Base-by-base conservation (phyloP, 2,888 invertebrate species). In the Patella pellucida region DNA sequence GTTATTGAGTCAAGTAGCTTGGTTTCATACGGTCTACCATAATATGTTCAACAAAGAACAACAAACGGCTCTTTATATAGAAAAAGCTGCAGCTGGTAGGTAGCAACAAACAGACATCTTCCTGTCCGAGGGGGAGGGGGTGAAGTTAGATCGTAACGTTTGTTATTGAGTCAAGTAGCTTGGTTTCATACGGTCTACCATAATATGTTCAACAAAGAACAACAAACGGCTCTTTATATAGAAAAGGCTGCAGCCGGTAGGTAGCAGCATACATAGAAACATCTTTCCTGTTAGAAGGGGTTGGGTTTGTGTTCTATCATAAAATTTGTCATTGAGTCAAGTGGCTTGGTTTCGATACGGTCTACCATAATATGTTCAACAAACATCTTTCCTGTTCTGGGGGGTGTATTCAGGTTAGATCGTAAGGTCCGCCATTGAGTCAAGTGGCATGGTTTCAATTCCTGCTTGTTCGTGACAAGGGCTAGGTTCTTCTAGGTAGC, bases 121-220 rank as follows among this genome's bases (percentile, higher is more conserved):
- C 7, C 41, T 41, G 41, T 41, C 41, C 9, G 1, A 4, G 41
- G 41, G 1, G 41, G 7, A 5, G 4, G 41, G 31, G 41, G 7
- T 9, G 1, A 7, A 0, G 41, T 41, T 41, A 41, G 7, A 41
- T 41, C 41, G 7, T 41, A 41, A 41, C 5, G 41, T 41, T 9
- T 41, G 41, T 9, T 1, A 41, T 41, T 41, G 7, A 41, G 41
- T 41, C 41, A n/a, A n/a, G n/a, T n/a, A n/a, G n/a, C n/a, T n/a
- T n/a, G n/a, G n/a, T n/a, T n/a, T 72, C 96, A 97, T 86, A 98
- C 98, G 87, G 82, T 90, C 2, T 88, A 80, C 76, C 90, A 90
- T 81, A 87, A 89, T 78, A 87, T 89, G 80, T 84, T 82, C 73
- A 80, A 83, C 11, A 81, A 85, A 73, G 85, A 85, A 69, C 82